Conservation (phyloP, 2,797 vertebrate genomes). For the Philypnodon macrostomus region DNA sequence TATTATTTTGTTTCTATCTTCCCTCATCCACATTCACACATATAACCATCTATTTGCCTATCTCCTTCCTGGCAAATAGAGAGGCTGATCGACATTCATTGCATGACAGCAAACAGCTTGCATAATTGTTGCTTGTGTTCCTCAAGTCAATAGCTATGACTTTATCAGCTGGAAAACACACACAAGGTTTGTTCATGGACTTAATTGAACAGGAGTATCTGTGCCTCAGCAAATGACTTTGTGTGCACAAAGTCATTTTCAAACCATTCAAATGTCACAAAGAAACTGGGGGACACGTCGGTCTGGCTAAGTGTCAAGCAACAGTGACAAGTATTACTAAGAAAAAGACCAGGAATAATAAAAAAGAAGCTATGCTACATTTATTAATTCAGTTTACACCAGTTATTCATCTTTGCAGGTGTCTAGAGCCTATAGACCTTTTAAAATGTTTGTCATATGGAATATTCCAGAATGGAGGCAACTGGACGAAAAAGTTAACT, state of each 20-base stretch:
- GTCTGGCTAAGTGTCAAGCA: slow-evolving; percentile 61
- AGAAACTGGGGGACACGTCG: slow-evolving; percentile 52
- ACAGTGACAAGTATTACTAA: slow-evolving; percentile 29
- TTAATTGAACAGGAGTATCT: slow-evolving; percentile 72
- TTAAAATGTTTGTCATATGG: too few species aligned
- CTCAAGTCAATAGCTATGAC: slow-evolving; percentile 71
- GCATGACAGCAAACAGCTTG: slow-evolving; percentile 58
- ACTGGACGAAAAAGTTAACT: too few species aligned
- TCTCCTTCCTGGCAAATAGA: slow-evolving; percentile 55
- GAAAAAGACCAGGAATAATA: slow-evolving; percentile 32
- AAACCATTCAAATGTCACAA: slow-evolving; percentile 70
- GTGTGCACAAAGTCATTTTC: slow-evolving; percentile 64
- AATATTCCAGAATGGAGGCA: too few species aligned
- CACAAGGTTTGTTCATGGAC: slow-evolving; percentile 62
- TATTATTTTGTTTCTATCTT: slow-evolving; percentile 60
- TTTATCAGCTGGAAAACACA: slow-evolving; percentile 74
- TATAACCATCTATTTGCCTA: slow-evolving; percentile 57
- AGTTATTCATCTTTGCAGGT: too few species aligned
- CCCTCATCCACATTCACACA: slow-evolving; percentile 46
- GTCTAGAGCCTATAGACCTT: too few species aligned
- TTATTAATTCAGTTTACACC: too few species aligned
- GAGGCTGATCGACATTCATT: slow-evolving; percentile 61
- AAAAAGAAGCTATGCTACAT: too few species aligned
- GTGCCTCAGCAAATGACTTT: slow-evolving; percentile 46
- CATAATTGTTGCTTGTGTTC: slow-evolving; percentile 56